A percentile compares a stretch with the other conserved stretches of the same genome.
phyloP scores from a whole-genome alignment of 2,113 vertebrate species.

The Ondatra zibethicus region DNA sequence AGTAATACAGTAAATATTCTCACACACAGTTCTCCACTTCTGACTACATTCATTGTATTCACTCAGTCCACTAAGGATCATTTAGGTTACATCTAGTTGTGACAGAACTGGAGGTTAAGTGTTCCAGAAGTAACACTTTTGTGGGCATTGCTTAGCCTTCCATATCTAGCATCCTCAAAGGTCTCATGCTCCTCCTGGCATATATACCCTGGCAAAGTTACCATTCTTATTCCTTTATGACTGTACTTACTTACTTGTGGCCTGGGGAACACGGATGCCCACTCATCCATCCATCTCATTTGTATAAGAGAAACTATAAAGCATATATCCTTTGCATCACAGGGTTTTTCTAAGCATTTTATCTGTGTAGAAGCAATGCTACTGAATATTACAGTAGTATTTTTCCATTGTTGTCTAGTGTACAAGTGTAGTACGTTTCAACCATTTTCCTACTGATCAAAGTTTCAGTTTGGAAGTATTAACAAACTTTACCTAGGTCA shows the following conservation, averaged over 20 bases:
- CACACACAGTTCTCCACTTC: background rate
- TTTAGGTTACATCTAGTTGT: background rate
- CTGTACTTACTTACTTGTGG: background rate
- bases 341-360: background rate
- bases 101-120: background rate
- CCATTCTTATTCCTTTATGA: background rate
- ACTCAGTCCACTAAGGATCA: background rate
- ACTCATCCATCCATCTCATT: background rate
- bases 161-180: background rate
- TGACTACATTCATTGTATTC: background rate
- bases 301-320: background rate
- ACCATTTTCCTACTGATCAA: background rate
- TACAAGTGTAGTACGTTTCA: background rate
- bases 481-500: slow-evolving; percentile 10
- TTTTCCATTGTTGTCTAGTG: background rate
- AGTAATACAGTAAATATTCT: too few species aligned
- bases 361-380: background rate
- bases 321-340: background rate
- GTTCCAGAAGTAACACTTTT: background rate
- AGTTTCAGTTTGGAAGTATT: background rate
- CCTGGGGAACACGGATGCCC: background rate
- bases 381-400: background rate
- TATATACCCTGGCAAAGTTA: background rate
- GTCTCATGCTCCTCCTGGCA: background rate
- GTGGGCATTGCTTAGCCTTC: background rate